These are phyloP conservation scores for Cassiopea xamachana DNA, from an alignment of 30 jellyfish, hydroid and myxozoan species.

Conservation along the genomic window DNA sequence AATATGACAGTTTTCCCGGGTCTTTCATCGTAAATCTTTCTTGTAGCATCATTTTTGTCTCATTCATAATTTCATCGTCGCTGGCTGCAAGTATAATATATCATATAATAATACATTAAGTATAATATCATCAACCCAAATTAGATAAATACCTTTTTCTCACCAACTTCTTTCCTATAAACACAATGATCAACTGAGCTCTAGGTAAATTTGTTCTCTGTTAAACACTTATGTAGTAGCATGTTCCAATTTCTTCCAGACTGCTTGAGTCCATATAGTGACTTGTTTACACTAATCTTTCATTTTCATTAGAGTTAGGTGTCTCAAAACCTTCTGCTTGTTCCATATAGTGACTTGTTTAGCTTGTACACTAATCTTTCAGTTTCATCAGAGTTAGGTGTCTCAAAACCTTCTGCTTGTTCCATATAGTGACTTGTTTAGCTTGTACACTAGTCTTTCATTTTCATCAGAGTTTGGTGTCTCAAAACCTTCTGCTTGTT, in stretches of 20 bases:
- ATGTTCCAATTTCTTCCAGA: conserved; percentile 63
- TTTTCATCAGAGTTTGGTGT: not conserved
- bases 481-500: conserved; percentile 61
- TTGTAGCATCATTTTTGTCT: conserved; percentile 4
- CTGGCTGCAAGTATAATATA: not conserved
- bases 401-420: conserved; percentile 60
- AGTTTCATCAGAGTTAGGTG: not conserved
- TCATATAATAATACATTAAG: too few species aligned
- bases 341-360: conserved; percentile 37
- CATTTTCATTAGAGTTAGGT: too few species aligned
- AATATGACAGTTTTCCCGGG: not conserved
- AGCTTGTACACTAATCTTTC: not conserved
- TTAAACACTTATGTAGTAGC: conserved; percentile 11
- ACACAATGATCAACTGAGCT: conserved; percentile 45
- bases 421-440: conserved; percentile 42
- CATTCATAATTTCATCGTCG: conserved; percentile 25
- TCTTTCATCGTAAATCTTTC: conserved; percentile 36
- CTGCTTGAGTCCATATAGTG: conserved; percentile 56
- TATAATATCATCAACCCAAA: conserved; percentile 77
- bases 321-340: too few species aligned
- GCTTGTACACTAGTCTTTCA: not conserved
- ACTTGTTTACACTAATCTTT: conserved; percentile 18
- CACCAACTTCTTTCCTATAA: conserved; percentile 13
- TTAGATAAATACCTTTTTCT: not conserved
- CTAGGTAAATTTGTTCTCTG: not conserved